Conservation (phyloP, 2,888 invertebrate species). For the Allacma fusca region DNA sequence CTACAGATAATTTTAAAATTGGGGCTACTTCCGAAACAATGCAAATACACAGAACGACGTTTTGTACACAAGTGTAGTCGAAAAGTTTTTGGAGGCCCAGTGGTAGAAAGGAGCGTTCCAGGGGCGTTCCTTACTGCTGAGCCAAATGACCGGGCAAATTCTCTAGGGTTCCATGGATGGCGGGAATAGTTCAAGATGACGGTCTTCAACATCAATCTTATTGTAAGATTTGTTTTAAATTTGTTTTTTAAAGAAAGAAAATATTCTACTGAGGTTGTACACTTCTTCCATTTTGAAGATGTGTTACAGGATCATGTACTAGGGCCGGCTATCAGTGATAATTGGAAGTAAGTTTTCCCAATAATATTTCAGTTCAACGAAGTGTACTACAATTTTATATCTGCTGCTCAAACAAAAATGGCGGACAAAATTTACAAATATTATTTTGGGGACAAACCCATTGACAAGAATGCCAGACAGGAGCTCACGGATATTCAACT, state of each 20-base stretch:
- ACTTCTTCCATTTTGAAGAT: too few species aligned
- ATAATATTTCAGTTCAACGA: conserved; percentile 5
- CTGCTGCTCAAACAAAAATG: neutral
- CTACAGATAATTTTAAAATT: too few species aligned
- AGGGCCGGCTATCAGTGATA: neutral
- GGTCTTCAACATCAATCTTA: conserved; percentile 62
- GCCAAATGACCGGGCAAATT: neutral
- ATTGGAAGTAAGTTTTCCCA: conserved; percentile 10
- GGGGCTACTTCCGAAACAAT: too few species aligned
- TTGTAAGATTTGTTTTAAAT: conserved; percentile 1
- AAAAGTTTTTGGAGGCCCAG: too few species aligned
- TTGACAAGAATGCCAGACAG: conserved; percentile 25
- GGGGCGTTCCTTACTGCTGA: neutral
- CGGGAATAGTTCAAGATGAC: conserved; percentile 67
- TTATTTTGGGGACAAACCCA: conserved; percentile 52
- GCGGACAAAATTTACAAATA: conserved; percentile 44
- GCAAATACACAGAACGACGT: too few species aligned
- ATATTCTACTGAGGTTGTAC: too few species aligned
- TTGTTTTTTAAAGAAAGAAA: neutral
- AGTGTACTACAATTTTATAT: conserved; percentile 5
- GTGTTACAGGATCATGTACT: conserved; percentile 39
- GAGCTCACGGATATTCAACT: conserved; percentile 63
- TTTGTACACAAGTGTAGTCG: too few species aligned
- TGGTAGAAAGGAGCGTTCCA: conserved; percentile 1
- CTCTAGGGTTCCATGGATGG: conserved; percentile 66